A percentile compares a stretch with the other conserved stretches of the same genome.
phyloP scores from a whole-genome alignment of 2,888 invertebrate genomes.

The Loripinus fragilis region DNA sequence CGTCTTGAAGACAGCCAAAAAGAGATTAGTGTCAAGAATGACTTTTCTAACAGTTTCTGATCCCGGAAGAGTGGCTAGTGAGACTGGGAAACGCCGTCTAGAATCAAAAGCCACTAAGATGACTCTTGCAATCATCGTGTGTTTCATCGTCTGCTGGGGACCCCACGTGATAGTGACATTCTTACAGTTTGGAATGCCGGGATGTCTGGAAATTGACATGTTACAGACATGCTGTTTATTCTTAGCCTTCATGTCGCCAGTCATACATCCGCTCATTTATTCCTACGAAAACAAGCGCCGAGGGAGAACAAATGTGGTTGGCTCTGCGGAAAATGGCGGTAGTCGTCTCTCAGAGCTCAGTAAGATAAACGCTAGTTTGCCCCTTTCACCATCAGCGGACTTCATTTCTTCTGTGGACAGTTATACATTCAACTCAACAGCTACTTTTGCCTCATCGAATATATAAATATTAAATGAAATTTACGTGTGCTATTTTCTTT shows the following conservation, averaged over 20 bases:
- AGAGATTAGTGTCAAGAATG: slow-evolving; percentile 26
- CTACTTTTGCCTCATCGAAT: not conserved
- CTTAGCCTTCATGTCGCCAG: slow-evolving; percentile 46
- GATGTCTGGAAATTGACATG: slow-evolving; percentile 38
- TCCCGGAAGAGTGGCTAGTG: not conserved
- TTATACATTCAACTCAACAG: slow-evolving; percentile 2
- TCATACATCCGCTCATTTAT: slow-evolving; percentile 54
- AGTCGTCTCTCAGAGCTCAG: not conserved
- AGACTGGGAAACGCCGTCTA: slow-evolving; percentile 23
- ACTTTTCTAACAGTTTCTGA: slow-evolving; percentile 9
- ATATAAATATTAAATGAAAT: not conserved
- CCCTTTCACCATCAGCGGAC: not conserved
- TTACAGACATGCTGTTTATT: slow-evolving; percentile 43
- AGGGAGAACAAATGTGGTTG: not conserved
- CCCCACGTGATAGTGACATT: slow-evolving; percentile 49
- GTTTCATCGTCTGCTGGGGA: slow-evolving; percentile 57
- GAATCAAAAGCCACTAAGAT: slow-evolving; percentile 52
- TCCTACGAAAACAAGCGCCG: slow-evolving; percentile 30
- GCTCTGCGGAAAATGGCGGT: not conserved
- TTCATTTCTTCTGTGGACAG: not conserved
- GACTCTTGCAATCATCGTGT: slow-evolving; percentile 44
- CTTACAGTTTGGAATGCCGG: slow-evolving; percentile 39
- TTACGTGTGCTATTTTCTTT: too few relatives aligned
- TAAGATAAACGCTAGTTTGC: not conserved
- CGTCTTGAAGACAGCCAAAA: slow-evolving; percentile 45